phyloP scores from a whole-genome alignment of 1,140 invertebrate genomes.

The Formica exsecta region DNA sequence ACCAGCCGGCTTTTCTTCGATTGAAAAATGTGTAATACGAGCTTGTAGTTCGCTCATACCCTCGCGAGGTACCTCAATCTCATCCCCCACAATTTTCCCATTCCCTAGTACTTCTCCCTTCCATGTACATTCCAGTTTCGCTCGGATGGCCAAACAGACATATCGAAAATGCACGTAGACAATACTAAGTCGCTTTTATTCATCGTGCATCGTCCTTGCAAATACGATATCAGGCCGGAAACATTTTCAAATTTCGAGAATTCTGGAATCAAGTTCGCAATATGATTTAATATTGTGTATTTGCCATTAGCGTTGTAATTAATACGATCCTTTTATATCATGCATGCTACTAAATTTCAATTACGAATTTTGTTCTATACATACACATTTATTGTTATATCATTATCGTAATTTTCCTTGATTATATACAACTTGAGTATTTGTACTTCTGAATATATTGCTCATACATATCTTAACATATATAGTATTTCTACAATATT shows the following conservation, averaged over 20 bases:
- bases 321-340: background rate
- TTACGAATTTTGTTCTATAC: background rate
- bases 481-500: background rate
- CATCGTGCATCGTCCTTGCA: slow-evolving; percentile 25
- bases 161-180: slow-evolving; percentile 65
- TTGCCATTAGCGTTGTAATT: background rate
- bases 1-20: slow-evolving; percentile 19
- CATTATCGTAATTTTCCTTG: background rate
- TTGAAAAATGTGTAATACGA: slow-evolving; percentile 77
- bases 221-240: slow-evolving; percentile 42
- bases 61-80: slow-evolving; percentile 16
- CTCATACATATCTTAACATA: background rate
- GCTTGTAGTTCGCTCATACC: slow-evolving; percentile 51
- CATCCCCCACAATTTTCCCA: background rate
- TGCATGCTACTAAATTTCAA: slow-evolving; percentile 1
- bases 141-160: slow-evolving; percentile 62
- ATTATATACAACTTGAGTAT: background rate
- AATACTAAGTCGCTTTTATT: slow-evolving; percentile 51
- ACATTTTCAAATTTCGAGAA: slow-evolving; percentile 48
- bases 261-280: slow-evolving; percentile 1
- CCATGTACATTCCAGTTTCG: slow-evolving; percentile 65
- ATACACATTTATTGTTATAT: background rate
- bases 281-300: background rate
- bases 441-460: background rate
- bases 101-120: slow-evolving; percentile 6